Conservation (phyloP, 1,140 invertebrate genomes). For the Ctenoplectra terminalis region DNA sequence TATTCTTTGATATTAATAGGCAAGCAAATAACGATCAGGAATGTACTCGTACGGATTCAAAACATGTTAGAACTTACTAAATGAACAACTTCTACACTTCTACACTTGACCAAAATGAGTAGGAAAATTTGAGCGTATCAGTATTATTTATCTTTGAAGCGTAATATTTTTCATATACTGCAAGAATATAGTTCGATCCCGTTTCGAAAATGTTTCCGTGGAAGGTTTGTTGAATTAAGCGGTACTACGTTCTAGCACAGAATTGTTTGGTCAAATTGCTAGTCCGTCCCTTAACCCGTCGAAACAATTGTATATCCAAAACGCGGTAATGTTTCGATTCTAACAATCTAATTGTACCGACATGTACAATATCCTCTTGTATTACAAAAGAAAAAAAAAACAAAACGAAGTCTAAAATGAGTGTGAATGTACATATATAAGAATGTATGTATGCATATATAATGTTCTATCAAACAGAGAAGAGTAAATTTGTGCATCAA, state of each 20-base stretch:
- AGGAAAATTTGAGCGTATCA: neutral
- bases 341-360: slow-evolving; percentile 22
- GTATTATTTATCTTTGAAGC: slow-evolving; percentile 19
- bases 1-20: slow-evolving; percentile 38
- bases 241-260: slow-evolving; percentile 48
- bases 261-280: slow-evolving; percentile 53
- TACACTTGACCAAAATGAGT: slow-evolving; percentile 40
- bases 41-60: slow-evolving; percentile 4
- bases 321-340: slow-evolving; percentile 46
- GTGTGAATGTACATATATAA: slow-evolving; percentile 40
- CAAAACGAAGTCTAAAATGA: slow-evolving; percentile 16
- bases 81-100: too few relatives aligned
- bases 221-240: slow-evolving; percentile 1
- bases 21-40: neutral
- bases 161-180: slow-evolving; percentile 5
- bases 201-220: neutral
- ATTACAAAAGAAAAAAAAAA: slow-evolving; percentile 9
- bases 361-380: slow-evolving; percentile 29
- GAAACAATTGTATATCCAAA: slow-evolving; percentile 26
- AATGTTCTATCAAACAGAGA: slow-evolving; percentile 29
- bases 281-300: slow-evolving; percentile 60
- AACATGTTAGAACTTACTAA: neutral
- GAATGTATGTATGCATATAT: slow-evolving; percentile 49
- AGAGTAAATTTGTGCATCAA: slow-evolving; percentile 52
- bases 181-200: neutral